Base-by-base conservation (phyloP, 2,113 vertebrate genomes). In the Lethenteron reissneri region DNA sequence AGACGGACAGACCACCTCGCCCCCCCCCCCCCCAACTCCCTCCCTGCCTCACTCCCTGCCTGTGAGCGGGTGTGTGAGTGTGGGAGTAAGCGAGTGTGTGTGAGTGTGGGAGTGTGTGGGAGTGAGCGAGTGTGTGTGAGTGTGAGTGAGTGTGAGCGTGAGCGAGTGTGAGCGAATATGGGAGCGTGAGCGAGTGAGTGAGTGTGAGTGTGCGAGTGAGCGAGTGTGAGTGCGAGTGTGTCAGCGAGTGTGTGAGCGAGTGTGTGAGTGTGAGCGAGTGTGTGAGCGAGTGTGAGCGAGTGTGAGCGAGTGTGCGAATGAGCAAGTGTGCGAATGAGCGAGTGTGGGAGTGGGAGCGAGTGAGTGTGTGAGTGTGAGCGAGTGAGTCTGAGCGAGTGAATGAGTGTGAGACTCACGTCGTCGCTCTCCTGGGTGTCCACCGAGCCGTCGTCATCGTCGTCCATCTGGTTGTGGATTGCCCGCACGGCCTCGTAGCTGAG, bases 341-440 rank as follows among this genome's bases (percentile, higher is more conserved):
- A 21, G 3, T 60, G 19, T 64, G 15, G 17, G 14, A 8, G 11
- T 56, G 12, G 21, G 15, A 14, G 70, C 17, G 9, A 12, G 57
- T n/a, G 17, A 19, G 17, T 19, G 17, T 19, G 57, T 58, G 58
- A 69, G 14, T 17, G 9, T 4, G 74, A 3, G 19, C 13, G n/a
- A 74, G 57, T 58, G 58, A 69, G 14, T 17, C 8, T 4, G 74
- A 3, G 19, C 13, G n/a, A 74, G 25, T 41, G 25, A 71, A 74
- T n/a, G 1, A 19, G 57, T 71, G 69, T 74, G 57, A 11, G 62
- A 79, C 85, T 80, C 82, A 97, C 94, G 88, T 97, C 94, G 77
- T 92, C 88, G 11, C 94, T 99, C 83, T 99, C 94, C 74, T 97
- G 90, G 75, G 96, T 91, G 79, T 97, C 92, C 17, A 99, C 95